Evolutionary conservation across 1,140 invertebrate genomes (phyloP), one percentile per base, ranked within the genome.

Genomic region (Drosophila carrolli): DNA sequence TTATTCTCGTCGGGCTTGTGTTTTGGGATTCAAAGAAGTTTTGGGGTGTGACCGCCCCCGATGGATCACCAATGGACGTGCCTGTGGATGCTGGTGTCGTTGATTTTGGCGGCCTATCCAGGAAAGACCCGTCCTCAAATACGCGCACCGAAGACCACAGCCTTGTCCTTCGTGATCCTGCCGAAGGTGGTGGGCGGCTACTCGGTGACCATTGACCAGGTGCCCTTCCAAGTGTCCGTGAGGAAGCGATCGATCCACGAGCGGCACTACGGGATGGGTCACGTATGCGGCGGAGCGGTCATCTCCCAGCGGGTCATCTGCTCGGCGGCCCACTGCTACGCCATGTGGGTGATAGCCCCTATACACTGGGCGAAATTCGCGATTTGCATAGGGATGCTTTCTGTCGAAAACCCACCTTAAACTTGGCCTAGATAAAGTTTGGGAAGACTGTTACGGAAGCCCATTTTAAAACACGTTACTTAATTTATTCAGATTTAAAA

Each of bases 261-360:
- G n/a, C 1, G 5, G 3, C 5, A 14, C 0, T 73, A 53, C n/a
- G 67, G 79, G 6, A 10, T 14, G 40, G 84, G 84, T 1, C 83
- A 89, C 14, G 19, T 83, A 0, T 86, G 83, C 27, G 72, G 83
- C 14, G 83, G 83, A 10, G 27, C 84, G 4, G 10, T 86, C 13
- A 77, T 86, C 43, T 74, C 83, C 0, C 67, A 76, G 53, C 71
- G 83, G 6, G 40, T 83, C 13, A 44, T 80, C 51, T 63, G 62
- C 48, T 74, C 83, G 9, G 83, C 83, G 5, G 83, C 83, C 11
- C 83, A 86, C 35, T 86, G 83, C 14, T 86, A 66, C 62, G 71
- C 63, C 41, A 68, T 74, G 83, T 86, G 53, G 19, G 84, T 79
- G 41, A 14, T 7, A 14, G 7, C 16, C 44, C 4, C 6, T 1